A percentile compares a stretch with the other conserved stretches of the same genome.
Conservation (phyloP, 2,888 invertebrate species). For the Philopedon plagiatum region DNA sequence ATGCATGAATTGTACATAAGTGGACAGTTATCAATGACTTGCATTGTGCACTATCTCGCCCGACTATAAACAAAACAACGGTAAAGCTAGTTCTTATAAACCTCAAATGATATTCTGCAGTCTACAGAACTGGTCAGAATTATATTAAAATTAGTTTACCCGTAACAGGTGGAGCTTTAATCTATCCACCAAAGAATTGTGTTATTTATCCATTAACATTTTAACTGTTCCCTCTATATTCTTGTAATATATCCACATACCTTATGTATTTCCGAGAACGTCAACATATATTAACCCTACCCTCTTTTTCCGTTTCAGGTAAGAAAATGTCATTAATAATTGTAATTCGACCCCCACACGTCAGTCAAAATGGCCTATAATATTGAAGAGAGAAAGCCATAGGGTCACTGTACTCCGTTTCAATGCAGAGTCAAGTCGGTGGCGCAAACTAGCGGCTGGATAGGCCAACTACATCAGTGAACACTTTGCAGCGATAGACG, state of each 20-base stretch:
- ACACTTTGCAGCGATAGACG: conserved; percentile 21
- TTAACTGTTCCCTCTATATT: neutral
- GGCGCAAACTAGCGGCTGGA: conserved; percentile 43
- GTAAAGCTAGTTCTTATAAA: too few relatives aligned
- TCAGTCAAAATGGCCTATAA: conserved; percentile 22
- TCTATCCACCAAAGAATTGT: too few relatives aligned
- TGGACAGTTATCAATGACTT: too few relatives aligned
- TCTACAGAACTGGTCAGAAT: too few relatives aligned
- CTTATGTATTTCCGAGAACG: neutral
- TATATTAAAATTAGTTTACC: too few relatives aligned
- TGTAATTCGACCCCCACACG: conserved; percentile 22
- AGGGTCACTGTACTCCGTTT: conserved; percentile 48
- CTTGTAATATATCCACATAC: too few relatives aligned
- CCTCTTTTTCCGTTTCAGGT: conserved; percentile 22
- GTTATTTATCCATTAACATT: neutral
- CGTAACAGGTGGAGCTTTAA: too few relatives aligned
- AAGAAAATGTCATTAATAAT: conserved; percentile 14
- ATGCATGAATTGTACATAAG: too few relatives aligned
- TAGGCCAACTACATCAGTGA: conserved; percentile 32
- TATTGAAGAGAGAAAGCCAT: conserved; percentile 26
- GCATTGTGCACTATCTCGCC: too few relatives aligned
- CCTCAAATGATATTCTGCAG: too few relatives aligned
- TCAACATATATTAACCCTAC: conserved; percentile 7
- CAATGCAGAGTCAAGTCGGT: conserved; percentile 36
- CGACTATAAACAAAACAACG: too few relatives aligned